A percentile compares a stretch with the other conserved stretches of the same genome.
Conservation (phyloP, 2,888 invertebrate genomes). For the Cheilosia variabilis region DNA sequence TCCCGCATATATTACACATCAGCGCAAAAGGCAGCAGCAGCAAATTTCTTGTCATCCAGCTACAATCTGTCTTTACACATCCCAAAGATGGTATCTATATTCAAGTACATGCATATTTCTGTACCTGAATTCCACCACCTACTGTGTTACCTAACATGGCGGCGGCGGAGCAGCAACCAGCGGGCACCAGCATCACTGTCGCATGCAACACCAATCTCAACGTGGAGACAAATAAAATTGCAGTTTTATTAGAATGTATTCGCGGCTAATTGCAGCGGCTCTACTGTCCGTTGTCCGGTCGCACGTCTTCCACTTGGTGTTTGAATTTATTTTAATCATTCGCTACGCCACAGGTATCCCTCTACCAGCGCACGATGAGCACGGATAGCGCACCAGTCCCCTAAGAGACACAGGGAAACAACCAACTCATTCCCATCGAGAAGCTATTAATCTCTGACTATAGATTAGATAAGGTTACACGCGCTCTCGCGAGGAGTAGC, state of each 20-base stretch:
- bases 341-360: constrained; percentile 28
- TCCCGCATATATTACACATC: constrained; percentile 47
- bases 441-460: constrained; percentile 38
- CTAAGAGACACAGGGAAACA: neutral
- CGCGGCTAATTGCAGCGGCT: constrained; percentile 48
- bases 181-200: constrained; percentile 14
- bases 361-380: neutral
- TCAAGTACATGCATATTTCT: constrained; percentile 32
- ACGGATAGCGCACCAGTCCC: constrained; percentile 39
- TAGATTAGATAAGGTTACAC: constrained; percentile 16
- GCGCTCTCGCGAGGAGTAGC: constrained; percentile 1
- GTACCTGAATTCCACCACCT: constrained; percentile 41
- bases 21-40: neutral
- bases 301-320: constrained; percentile 45
- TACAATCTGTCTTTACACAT: constrained; percentile 34
- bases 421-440: constrained; percentile 35
- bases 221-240: constrained; percentile 59
- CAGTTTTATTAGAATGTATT: constrained; percentile 53
- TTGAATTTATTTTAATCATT: constrained; percentile 57
- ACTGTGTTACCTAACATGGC: constrained; percentile 40
- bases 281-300: constrained; percentile 3
- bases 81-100: constrained; percentile 40
- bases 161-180: neutral
- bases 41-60: constrained; percentile 36
- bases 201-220: constrained; percentile 6